These are phyloP conservation scores for Oreortyx pictus DNA, from an alignment of 2,797 vertebrate species.

Conservation along the genomic window DNA sequence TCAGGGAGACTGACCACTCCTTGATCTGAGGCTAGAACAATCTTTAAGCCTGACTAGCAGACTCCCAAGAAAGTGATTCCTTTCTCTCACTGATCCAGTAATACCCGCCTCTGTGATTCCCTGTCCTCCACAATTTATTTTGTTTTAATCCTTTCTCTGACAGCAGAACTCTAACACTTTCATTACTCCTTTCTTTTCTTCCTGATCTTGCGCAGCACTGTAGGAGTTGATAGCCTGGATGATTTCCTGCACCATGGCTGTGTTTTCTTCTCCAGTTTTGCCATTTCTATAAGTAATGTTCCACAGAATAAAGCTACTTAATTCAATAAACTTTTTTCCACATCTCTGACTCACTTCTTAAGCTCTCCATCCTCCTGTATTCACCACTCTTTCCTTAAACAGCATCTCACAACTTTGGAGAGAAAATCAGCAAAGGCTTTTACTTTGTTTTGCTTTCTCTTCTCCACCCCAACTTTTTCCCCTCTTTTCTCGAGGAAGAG, in stretches of 20 bases:
- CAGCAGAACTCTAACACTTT: not conserved
- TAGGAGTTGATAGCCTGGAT: not conserved
- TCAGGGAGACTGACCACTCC: not conserved
- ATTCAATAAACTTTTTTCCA: not conserved
- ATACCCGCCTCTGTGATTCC: not conserved
- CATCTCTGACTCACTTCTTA: not conserved
- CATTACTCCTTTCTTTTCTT: not conserved
- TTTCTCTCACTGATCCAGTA: not conserved
- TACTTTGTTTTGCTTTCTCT: not conserved
- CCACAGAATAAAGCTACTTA: not conserved
- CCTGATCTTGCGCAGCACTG: not conserved
- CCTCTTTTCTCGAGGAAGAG: not conserved
- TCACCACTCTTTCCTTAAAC: not conserved
- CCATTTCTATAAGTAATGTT: not conserved
- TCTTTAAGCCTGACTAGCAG: not conserved
- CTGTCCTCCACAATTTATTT: not conserved
- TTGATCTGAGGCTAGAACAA: not conserved
- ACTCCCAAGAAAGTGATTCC: not conserved
- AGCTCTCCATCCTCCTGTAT: not conserved
- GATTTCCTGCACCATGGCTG: not conserved
- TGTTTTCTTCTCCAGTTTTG: not conserved
- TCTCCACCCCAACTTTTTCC: not conserved
- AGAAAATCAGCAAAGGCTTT: not conserved
- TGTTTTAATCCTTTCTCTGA: not conserved
- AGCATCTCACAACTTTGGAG: not conserved